Conservation (phyloP, 2,888 invertebrate species). For the Molanna angustata region DNA sequence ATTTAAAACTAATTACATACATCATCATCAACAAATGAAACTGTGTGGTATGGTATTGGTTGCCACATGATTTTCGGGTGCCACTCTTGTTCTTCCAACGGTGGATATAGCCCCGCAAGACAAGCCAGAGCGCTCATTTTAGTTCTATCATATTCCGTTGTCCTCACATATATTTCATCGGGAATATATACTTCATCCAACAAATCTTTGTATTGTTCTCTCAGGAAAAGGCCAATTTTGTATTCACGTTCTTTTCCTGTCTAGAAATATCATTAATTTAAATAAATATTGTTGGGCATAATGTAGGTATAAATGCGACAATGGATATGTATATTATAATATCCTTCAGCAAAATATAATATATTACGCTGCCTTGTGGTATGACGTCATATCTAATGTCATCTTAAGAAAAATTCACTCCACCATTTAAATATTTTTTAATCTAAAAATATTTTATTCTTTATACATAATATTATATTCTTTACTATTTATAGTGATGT, state of each 20-base stretch:
- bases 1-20: constrained; percentile 35
- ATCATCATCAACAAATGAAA: constrained; percentile 43
- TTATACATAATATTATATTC: too few relatives aligned
- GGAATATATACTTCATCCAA: constrained; percentile 49
- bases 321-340: not conserved
- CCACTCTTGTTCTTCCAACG: constrained; percentile 56
- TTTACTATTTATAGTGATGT: too few relatives aligned
- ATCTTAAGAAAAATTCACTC: too few relatives aligned
- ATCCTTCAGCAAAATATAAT: too few relatives aligned
- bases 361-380: too few relatives aligned
- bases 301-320: not conserved
- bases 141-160: constrained; percentile 70
- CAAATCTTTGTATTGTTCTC: constrained; percentile 47
- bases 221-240: constrained; percentile 49
- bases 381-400: too few relatives aligned
- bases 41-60: constrained; percentile 59
- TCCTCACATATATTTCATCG: constrained; percentile 50
- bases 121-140: constrained; percentile 70
- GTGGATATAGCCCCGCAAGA: constrained; percentile 67
- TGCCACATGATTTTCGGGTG: constrained; percentile 61
- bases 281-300: not conserved
- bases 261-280: constrained; percentile 37
- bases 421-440: too few relatives aligned
- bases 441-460: too few relatives aligned
- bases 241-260: constrained; percentile 53